Base-by-base conservation (phyloP, 64 coral and sea anemone species). In the Montipora cactus region DNA sequence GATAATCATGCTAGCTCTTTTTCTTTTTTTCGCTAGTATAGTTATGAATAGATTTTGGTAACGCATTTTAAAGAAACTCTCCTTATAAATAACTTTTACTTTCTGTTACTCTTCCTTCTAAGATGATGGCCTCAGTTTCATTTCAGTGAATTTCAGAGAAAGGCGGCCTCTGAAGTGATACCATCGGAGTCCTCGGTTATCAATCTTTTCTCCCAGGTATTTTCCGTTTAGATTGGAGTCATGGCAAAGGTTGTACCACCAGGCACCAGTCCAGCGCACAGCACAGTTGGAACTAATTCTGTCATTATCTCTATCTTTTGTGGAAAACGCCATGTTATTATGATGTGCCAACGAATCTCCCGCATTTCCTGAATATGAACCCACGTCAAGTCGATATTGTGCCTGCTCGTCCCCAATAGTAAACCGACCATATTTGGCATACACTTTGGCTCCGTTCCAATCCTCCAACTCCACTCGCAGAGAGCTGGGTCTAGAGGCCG, bases 281-380 rank as follows among this genome's bases (percentile, higher is more conserved):
- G 59, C 59, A 64, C 92, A 93, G 62, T 23, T 23, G 22, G 22
- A 0, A 23, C 22, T 23, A 23, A 0, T 0, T 23, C 1, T 37
- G 78, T 95, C 88, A 47, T 95, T 95, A 58, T 95, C 93, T 37
- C 53, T 80, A 47, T 95, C 93, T 52, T 57, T 95, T 11, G 93
- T 95, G 1, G 78, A 90, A 37, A 95, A 95, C 67, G 61, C 74
- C 93, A 83, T 95, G 18, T 76, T 76, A 57, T 90, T 84, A 76
- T 95, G 93, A 10, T 67, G 67, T 64, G 74, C 21, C 58, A 95
- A 64, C 9, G 93, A 95, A 50, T 95, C 80, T 19, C 93, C 93
- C 4, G 92, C 93, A n/a, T 59, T 95, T 7, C 93, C 70, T 13
- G 87, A 94, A 73, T 94, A 94, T 61, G 84, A 79, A 45, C 86